Evolutionary conservation across 2,113 vertebrate species (phyloP).

Genomic region (Eurystomus gularis): DNA sequence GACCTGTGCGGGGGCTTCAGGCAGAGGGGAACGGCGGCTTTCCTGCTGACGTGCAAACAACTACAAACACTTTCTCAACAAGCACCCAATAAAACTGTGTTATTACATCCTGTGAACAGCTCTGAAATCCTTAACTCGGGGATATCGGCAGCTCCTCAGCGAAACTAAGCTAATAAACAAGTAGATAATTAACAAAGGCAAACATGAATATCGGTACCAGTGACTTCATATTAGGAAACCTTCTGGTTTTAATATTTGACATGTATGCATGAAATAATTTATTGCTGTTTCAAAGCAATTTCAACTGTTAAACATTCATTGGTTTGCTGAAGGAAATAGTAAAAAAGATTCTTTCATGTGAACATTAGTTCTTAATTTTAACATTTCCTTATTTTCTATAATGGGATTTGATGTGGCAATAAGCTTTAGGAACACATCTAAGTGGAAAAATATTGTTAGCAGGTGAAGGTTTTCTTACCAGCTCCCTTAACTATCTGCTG

Average conservation of each 20-base stretch:
- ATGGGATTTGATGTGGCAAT: conserved; percentile 69
- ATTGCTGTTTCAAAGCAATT: conserved; percentile 73
- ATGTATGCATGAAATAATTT: conserved; percentile 74
- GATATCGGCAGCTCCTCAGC: conserved; percentile 54
- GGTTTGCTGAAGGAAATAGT: conserved; percentile 70
- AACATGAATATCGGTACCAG: conserved; percentile 56
- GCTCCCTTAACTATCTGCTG: not conserved
- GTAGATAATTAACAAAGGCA: conserved; percentile 73
- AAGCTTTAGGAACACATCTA: conserved; percentile 60
- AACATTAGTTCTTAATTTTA: conserved; percentile 77
- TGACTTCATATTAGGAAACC: conserved; percentile 65
- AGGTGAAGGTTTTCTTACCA: conserved; percentile 53
- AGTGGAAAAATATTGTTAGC: conserved; percentile 67
- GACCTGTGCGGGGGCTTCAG: not conserved
- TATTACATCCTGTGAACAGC: conserved; percentile 64
- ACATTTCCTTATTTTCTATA: conserved; percentile 74
- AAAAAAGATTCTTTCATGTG: conserved; percentile 69
- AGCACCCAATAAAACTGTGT: conserved; percentile 52
- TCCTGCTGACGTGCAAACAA: conserved; percentile 42
- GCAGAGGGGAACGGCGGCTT: not conserved
- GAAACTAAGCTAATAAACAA: conserved; percentile 71
- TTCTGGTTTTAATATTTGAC: conserved; percentile 75
- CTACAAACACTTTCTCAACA: not conserved
- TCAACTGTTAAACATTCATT: conserved; percentile 71
- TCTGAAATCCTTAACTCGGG: conserved; percentile 29